Evolutionary conservation across 2,797 vertebrate genomes (phyloP).

Genomic region (Scyliorhinus canicula): DNA sequence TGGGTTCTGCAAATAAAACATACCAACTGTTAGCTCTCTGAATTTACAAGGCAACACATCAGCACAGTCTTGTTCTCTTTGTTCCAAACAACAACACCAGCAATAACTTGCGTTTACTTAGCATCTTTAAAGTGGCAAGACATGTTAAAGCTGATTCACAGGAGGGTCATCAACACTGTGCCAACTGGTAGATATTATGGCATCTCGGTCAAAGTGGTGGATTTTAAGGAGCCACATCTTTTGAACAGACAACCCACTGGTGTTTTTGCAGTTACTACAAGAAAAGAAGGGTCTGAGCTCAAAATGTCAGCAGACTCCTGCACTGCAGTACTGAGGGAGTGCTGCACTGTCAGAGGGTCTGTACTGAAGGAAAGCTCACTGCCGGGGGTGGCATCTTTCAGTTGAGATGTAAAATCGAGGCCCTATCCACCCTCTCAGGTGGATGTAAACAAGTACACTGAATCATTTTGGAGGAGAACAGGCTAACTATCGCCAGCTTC

Average conservation of each 20-base stretch:
- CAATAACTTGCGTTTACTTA: background rate
- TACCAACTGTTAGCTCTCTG: constrained; percentile 26
- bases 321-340: background rate
- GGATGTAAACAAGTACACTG: background rate
- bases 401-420: background rate
- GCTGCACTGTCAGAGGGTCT: background rate
- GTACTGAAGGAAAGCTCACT: background rate
- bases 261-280: background rate
- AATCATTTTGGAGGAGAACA: background rate
- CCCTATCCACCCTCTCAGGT: background rate
- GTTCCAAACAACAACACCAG: background rate
- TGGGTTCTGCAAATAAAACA: constrained; percentile 71
- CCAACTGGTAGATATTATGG: background rate
- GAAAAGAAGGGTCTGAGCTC: background rate
- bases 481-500: background rate
- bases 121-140: background rate
- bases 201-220: background rate
- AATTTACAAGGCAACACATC: background rate
- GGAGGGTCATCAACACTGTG: background rate
- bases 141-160: background rate
- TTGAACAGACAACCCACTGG: background rate
- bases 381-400: background rate
- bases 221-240: background rate
- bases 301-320: background rate
- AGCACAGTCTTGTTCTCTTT: background rate